A percentile compares a stretch with the other conserved stretches of the same genome.
Conservation (phyloP, 2,797 vertebrate genomes). For the Hemitrygon akajei region DNA sequence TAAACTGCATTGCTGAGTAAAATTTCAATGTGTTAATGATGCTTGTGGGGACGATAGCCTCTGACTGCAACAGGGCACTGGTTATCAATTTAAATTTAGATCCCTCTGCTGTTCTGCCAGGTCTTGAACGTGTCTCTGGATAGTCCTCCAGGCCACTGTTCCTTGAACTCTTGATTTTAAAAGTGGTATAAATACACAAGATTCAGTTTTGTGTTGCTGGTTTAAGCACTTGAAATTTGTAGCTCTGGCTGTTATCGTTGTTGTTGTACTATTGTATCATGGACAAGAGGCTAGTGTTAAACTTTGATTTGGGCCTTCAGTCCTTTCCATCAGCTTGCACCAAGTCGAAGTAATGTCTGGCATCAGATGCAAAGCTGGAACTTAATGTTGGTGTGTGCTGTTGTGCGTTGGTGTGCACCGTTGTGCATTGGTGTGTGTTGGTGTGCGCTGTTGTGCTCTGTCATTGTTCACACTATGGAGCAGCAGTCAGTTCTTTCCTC, state of each 20-base stretch:
- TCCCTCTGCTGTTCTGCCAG: too few species aligned
- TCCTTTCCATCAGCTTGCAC: not conserved
- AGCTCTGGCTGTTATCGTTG: not conserved
- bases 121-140: too few species aligned
- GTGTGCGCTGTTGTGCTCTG: not conserved
- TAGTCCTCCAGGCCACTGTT: too few species aligned
- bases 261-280: not conserved
- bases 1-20: too few species aligned
- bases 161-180: not conserved
- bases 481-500: not conserved
- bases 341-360: not conserved
- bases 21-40: too few species aligned
- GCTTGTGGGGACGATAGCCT: too few species aligned
- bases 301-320: not conserved
- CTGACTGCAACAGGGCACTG: too few species aligned
- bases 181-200: not conserved
- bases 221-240: not conserved
- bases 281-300: not conserved
- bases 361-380: not conserved
- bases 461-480: not conserved
- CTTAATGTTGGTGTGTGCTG: not conserved
- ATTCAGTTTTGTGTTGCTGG: too few species aligned
- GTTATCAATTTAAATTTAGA: too few species aligned
- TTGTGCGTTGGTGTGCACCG: too few species aligned
- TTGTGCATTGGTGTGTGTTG: too few species aligned